Percentiles rank a stretch among this genome's conserved stretches.
Conservation (phyloP, 2,113 vertebrate genomes). For the Plestiodon gilberti region DNA sequence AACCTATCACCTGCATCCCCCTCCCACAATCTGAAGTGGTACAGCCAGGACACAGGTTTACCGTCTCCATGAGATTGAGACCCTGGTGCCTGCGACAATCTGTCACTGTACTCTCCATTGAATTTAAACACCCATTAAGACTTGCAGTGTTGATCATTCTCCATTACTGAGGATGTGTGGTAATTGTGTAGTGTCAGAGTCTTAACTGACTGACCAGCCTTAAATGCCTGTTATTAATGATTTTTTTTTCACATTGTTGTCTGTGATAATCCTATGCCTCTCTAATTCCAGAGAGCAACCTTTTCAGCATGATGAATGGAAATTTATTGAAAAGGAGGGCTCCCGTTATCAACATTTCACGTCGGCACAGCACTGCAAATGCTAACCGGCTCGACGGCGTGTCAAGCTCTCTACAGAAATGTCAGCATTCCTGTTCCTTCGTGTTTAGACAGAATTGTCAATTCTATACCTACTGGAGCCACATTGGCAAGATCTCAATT, state of each 20-base stretch:
- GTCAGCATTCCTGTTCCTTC: conserved; percentile 39
- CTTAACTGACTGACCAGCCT: conserved; percentile 2
- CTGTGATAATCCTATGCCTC: neutral
- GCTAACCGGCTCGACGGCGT: conserved; percentile 34
- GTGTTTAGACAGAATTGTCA: conserved; percentile 56
- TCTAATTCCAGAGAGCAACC: conserved; percentile 41
- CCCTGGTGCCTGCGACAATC: rapidly evolving
- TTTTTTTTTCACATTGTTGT: conserved; percentile 24
- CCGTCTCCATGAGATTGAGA: neutral
- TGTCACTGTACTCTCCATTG: neutral
- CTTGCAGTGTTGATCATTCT: conserved; percentile 20
- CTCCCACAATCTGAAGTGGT: too few species aligned
- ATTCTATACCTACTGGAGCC: conserved; percentile 16
- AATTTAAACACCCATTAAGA: neutral
- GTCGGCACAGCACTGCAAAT: conserved; percentile 36
- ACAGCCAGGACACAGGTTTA: too few species aligned
- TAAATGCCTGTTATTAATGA: conserved; percentile 29
- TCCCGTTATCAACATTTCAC: conserved; percentile 42
- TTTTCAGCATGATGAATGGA: conserved; percentile 53
- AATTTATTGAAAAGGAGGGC: conserved; percentile 53
- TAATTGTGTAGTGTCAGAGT: conserved; percentile 9
- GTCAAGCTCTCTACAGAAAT: conserved; percentile 52
- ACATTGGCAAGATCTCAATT: conserved; percentile 19
- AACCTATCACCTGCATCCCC: neutral
- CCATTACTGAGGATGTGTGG: conserved; percentile 2